Percentiles rank a stretch among this genome's conserved stretches.
Evolutionary conservation across 1,140 invertebrate genomes (phyloP).

Genomic region (Saxidomus purpurata): DNA sequence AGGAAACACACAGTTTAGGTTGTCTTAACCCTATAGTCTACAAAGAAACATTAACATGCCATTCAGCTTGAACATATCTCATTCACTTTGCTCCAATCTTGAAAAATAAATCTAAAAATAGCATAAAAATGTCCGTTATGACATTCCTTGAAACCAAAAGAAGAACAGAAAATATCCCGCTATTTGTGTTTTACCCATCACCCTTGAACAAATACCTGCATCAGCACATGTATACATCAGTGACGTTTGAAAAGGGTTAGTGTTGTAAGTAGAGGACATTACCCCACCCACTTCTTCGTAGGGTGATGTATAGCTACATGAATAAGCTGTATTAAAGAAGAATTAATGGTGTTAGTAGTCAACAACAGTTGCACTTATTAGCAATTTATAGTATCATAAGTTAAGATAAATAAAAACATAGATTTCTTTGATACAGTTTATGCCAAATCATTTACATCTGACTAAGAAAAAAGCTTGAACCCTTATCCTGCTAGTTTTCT

Average conservation of each 20-base stretch:
- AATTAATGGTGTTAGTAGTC: background rate
- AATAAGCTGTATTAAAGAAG: background rate
- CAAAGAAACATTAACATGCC: too few species aligned
- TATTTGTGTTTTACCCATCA: background rate
- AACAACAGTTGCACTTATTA: background rate
- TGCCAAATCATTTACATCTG: too few species aligned
- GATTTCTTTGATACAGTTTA: background rate
- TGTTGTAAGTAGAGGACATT: constrained; percentile 17
- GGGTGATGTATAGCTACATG: constrained; percentile 17
- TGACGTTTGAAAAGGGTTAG: constrained; percentile 34
- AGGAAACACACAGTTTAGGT: too few species aligned
- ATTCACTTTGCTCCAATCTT: too few species aligned
- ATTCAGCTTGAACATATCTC: too few species aligned
- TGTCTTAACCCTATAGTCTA: too few species aligned
- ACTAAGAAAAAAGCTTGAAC: too few species aligned
- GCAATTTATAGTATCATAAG: background rate
- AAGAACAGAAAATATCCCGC: background rate
- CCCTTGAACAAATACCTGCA: background rate
- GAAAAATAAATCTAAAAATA: too few species aligned
- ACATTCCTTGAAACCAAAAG: too few species aligned
- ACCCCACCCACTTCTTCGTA: constrained; percentile 18
- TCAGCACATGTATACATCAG: constrained; percentile 13
- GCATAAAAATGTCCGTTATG: too few species aligned
- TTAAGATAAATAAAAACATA: background rate
- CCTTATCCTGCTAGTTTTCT: too few species aligned